Base-by-base conservation (phyloP, 30 jellyfish, hydroid and myxozoan genomes). In the Hydractinia echinata region DNA sequence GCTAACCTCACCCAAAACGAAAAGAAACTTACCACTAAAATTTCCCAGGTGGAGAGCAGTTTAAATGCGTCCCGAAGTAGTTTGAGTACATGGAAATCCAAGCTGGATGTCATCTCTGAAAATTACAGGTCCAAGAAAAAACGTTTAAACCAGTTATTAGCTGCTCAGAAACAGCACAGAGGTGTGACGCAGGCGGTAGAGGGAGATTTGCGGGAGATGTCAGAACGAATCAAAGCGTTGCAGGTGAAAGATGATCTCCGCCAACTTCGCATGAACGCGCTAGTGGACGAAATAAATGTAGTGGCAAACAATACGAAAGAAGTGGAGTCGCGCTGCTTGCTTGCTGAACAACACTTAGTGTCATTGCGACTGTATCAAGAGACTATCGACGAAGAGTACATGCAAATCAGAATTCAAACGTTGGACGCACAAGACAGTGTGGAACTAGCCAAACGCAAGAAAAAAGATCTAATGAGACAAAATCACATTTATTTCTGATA, bases 251-350 rank as follows among this genome's bases (percentile, higher is more conserved):
- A 70, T 7, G 80, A 60, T 16, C 20, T 79, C 52, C 51, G 83
- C 9, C 18, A 7, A 15, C 84, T 58, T n/a, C 67, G 54, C 15
- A 61, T 62, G 66, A 51, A 50, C 53, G 91, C 96, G 1, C 13
- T 81, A 70, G 54, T 82, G 7, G 88, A 87, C 54, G 93, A 87
- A 76, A 79, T 87, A 5, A 85, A 87, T 53, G 81, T 70, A 58
- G 49, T 73, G 69, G 90, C 77, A 30, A 86, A 73, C 52, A 87
- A 71, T 52, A 84, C 83, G 10, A 62, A 55, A 39, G 81, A 76
- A 7, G 60, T 71, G 8, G 79, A 54, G 48, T 76, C 85, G 82
- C 80, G 89, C 51, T 20, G 61, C 48, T 77, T 73, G 54, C 54
- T 76, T 7, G 93, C 93, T 8, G 84, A 82, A 61, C 88, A 81